A percentile compares a stretch with the other conserved stretches of the same genome.
Conservation (phyloP, 2,888 invertebrate genomes). For the Neoscelio sp. region DNA sequence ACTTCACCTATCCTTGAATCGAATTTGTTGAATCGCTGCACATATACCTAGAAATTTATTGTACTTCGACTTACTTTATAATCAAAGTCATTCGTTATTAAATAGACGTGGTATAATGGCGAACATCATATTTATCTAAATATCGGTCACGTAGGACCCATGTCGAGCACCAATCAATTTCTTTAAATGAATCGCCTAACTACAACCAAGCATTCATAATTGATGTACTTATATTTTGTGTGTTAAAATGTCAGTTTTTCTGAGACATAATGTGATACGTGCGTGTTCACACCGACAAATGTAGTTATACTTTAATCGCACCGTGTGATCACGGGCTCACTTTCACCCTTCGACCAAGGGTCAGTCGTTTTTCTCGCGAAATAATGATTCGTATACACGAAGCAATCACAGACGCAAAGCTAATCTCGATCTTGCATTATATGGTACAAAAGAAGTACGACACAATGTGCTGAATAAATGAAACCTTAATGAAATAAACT, state of each 20-base stretch:
- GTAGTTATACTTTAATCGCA: slow-evolving; percentile 69
- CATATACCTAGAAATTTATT: no score
- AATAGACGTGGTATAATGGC: no score
- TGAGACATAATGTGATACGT: slow-evolving; percentile 36
- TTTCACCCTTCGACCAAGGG: slow-evolving; percentile 70
- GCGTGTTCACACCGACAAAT: slow-evolving; percentile 67
- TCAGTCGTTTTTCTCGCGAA: slow-evolving; percentile 70
- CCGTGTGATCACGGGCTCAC: slow-evolving; percentile 68
- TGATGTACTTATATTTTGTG: slow-evolving; percentile 34
- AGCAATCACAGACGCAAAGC: slow-evolving; percentile 70
- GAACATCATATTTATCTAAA: no score
- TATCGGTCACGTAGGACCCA: no score
- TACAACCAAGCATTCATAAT: slow-evolving; percentile 16
- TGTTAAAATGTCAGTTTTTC: slow-evolving; percentile 57
- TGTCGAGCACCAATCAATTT: no score
- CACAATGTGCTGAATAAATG: slow-evolving; percentile 64
- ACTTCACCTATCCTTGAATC: no score
- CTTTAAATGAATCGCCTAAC: background rate
- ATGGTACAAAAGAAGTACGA: slow-evolving; percentile 53
- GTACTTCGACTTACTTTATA: no score
- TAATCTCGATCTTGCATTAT: slow-evolving; percentile 69
- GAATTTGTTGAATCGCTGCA: no score
- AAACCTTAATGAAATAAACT: slow-evolving; percentile 66
- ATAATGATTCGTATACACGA: slow-evolving; percentile 72
- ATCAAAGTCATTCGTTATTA: no score